phyloP scores from a whole-genome alignment of 2,797 vertebrate species.

The Gorsachius magnificus region DNA sequence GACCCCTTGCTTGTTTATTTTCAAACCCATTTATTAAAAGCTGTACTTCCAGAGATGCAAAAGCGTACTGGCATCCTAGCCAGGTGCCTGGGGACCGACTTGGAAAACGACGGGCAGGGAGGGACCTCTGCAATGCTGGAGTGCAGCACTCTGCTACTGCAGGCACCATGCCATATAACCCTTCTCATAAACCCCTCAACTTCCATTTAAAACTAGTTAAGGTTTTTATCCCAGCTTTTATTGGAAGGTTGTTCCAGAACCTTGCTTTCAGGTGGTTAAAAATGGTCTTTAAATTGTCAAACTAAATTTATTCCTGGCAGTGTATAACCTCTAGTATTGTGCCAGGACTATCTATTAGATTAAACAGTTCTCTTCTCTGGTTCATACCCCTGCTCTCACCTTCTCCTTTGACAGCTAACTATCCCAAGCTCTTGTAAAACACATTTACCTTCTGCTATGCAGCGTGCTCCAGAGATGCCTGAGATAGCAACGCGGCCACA shows the following conservation, averaged over 20 bases:
- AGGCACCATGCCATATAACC: background rate
- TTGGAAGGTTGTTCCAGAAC: background rate
- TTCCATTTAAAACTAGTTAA: background rate
- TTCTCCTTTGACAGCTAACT: background rate
- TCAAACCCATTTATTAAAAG: background rate
- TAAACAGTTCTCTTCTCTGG: background rate
- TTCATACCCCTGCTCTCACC: background rate
- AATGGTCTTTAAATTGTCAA: background rate
- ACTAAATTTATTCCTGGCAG: background rate
- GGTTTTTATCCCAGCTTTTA: background rate
- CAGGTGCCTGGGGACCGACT: background rate
- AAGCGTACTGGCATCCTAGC: background rate
- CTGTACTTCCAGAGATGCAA: background rate
- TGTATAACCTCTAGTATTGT: background rate
- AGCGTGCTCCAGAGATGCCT: background rate
- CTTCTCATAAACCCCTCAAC: background rate
- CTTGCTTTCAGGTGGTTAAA: background rate
- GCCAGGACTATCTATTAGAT: background rate
- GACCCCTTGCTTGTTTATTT: background rate
- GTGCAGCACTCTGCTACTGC: background rate
- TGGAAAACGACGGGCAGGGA: background rate
- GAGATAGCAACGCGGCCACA: background rate
- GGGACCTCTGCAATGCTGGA: background rate
- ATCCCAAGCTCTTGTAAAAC: background rate
- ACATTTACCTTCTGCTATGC: background rate